phyloP scores from a whole-genome alignment of 2,888 invertebrate genomes.

The Aspidiotus rigidus region DNA sequence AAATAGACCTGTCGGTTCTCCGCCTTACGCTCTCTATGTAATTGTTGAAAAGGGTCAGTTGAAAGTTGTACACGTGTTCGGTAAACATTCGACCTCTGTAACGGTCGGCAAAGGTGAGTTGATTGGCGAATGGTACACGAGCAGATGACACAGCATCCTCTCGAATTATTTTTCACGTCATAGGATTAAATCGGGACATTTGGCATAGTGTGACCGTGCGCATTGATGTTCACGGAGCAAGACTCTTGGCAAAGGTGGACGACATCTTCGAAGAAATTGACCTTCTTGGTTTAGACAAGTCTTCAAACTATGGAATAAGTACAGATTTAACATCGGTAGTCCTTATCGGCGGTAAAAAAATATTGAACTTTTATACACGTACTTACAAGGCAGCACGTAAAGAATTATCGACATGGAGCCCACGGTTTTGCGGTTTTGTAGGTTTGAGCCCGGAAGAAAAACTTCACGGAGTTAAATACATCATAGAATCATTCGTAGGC shows the following conservation, averaged over 20 bases:
- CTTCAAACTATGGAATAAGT: constrained; percentile 76
- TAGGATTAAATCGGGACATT: constrained; percentile 69
- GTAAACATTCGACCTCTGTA: constrained; percentile 72
- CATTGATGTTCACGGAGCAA: constrained; percentile 76
- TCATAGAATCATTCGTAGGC: constrained; percentile 85
- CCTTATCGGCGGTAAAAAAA: constrained; percentile 66
- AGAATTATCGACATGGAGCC: not conserved
- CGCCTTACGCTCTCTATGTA: constrained; percentile 81
- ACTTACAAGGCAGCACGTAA: too few species aligned
- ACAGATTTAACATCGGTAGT: constrained; percentile 80
- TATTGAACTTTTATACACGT: too few species aligned
- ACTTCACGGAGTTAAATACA: constrained; percentile 80
- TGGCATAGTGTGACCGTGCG: constrained; percentile 83
- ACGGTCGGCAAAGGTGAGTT: constrained; percentile 65
- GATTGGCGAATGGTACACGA: not conserved
- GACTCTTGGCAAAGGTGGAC: constrained; percentile 78
- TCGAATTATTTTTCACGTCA: not conserved
- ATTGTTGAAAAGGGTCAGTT: constrained; percentile 85
- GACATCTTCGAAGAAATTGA: constrained; percentile 65
- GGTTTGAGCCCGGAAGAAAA: constrained; percentile 80
- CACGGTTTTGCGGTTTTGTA: constrained; percentile 41
- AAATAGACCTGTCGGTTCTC: constrained; percentile 67
- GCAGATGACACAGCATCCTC: not conserved
- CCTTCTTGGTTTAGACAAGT: constrained; percentile 72
- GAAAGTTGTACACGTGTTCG: constrained; percentile 85